Percentiles rank a stretch among this genome's conserved stretches.
Evolutionary conservation across 2,113 vertebrate genomes (phyloP).

Genomic region (Colaptes auratus): DNA sequence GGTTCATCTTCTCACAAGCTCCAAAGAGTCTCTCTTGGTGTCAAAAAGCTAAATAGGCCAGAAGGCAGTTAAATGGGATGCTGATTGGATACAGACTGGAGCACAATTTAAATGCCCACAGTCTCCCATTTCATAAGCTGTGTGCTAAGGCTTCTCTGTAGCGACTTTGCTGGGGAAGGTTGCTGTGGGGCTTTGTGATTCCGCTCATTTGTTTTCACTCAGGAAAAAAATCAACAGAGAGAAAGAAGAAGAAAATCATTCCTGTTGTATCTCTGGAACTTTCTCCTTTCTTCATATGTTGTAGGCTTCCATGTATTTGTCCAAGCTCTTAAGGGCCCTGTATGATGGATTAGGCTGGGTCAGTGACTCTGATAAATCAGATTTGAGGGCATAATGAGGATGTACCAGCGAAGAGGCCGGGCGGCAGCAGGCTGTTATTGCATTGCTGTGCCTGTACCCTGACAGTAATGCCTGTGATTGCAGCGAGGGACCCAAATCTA

Average conservation of each 20-base stretch:
- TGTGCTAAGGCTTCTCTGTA: not conserved
- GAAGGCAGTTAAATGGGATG: not conserved
- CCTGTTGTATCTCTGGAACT: not conserved
- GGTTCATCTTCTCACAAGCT: not conserved
- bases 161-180: not conserved
- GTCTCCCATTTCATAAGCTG: not conserved
- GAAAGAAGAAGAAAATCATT: not conserved
- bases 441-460: not conserved
- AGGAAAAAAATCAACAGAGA: rapidly evolving
- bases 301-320: not conserved
- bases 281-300: not conserved
- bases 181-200: not conserved
- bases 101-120: not conserved
- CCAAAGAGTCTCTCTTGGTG: not conserved
- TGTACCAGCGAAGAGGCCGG: not conserved
- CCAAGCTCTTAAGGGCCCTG: not conserved
- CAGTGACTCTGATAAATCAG: not conserved
- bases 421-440: not conserved
- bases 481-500: not conserved
- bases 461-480: not conserved
- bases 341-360: not conserved
- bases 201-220: not conserved
- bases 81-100: not conserved
- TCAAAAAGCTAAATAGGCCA: slow-evolving; percentile 25
- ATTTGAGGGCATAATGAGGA: not conserved